Base-by-base conservation (phyloP, 2,888 invertebrate species). In the Plagiodera versicolora region DNA sequence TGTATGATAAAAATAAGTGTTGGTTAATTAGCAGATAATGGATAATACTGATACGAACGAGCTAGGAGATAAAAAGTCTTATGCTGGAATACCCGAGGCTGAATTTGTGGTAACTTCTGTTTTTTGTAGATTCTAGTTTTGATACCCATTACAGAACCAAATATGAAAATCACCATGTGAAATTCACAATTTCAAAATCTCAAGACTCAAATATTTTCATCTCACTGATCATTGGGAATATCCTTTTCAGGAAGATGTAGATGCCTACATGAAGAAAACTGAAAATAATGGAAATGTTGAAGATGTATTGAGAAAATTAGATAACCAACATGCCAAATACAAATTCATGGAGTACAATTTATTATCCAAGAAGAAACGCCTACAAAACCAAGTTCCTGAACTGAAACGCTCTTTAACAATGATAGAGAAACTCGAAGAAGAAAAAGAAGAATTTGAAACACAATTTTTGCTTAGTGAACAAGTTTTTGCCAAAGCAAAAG, bases 331-430 rank as follows among this genome's bases (percentile, higher is more conserved):
- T 82, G 90, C 91, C 62, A 97, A 98, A 84, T 98, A 98, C 80
- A 96, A 97, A 82, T 94, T 95, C 78, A 95, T 98, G 94, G 98
- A 98, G 81, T 89, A 89, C 72, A 96, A 95, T 79, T 84, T 98
- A 67, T 85, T 89, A 56, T 90, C 93, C 11, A 94, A 95, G 72
- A 89, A 93, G 68, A 88, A 90, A 73, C 87, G 95, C 79, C 83
- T 98, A 60, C 90, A 92, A 73, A 87, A 88, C 59, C 97, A 98
- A 83, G 92, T 98, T 69, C 96, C 97, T n/a, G 98, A 98, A 78
- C 84, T 98, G 69, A 90, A 92, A 72, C 87, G 94, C 66, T 94
- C 97, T 0, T 79, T 98, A 69, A 91, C 94, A 76, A 94, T 97
- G 89, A 91, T 98, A 64, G 89, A 91, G 76, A 91, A 94, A 77